phyloP scores from a whole-genome alignment of 2,888 invertebrate species.

The Cephus pygmeus region DNA sequence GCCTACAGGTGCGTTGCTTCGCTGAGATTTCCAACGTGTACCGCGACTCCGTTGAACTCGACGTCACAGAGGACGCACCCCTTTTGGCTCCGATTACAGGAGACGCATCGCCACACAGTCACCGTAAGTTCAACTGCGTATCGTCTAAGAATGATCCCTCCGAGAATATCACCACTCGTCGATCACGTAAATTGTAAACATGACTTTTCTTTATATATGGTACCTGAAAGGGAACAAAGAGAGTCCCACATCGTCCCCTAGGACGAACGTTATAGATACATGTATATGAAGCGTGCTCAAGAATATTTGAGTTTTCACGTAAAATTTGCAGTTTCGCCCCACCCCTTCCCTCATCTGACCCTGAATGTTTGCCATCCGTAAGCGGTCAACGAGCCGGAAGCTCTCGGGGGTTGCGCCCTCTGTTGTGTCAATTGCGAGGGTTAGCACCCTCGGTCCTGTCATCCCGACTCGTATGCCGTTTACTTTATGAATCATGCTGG shows the following conservation, averaged over 20 bases:
- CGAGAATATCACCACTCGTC: not conserved
- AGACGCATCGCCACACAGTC: constrained; percentile 57
- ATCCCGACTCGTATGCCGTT: constrained; percentile 24
- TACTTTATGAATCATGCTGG: constrained; percentile 36
- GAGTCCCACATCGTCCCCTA: not conserved
- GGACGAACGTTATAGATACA: not conserved
- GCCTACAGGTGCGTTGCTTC: constrained; percentile 53
- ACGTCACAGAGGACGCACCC: constrained; percentile 56
- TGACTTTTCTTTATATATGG: not conserved
- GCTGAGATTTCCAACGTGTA: constrained; percentile 55
- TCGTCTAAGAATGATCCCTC: not conserved
- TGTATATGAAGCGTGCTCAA: not conserved
- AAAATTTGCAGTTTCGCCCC: not conserved
- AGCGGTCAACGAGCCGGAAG: constrained; percentile 8
- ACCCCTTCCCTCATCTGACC: not conserved
- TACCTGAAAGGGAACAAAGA: not conserved
- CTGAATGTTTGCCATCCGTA: not conserved
- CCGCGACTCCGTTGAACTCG: constrained; percentile 49
- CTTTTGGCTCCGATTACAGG: constrained; percentile 60
- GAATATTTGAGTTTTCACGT: not conserved
- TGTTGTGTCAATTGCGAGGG: constrained; percentile 4
- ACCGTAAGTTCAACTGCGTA: constrained; percentile 46
- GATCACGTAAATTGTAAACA: not conserved
- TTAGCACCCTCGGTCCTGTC: not conserved
- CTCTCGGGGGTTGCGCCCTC: not conserved